phyloP scores from a whole-genome alignment of 1,140 invertebrate genomes.

The Ridgeia piscesae region DNA sequence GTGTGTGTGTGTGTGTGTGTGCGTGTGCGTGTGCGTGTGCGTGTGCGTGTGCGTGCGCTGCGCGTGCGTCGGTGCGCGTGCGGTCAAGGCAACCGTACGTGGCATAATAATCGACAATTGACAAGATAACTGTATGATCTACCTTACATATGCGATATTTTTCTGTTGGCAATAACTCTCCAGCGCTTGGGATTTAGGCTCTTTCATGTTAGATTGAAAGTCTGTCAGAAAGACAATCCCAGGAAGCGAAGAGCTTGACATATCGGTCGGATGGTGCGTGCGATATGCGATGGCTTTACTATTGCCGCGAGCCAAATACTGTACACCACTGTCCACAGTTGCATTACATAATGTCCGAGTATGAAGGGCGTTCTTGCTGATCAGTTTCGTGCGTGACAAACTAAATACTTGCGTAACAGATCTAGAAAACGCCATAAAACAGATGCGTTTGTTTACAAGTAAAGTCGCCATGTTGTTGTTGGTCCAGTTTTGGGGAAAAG shows the following conservation, averaged over 20 bases:
- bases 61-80: too few relatives aligned
- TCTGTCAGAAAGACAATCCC: slow-evolving; percentile 8
- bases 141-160: background rate
- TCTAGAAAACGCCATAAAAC: background rate
- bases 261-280: background rate
- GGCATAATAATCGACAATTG: too few relatives aligned
- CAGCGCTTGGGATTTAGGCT: background rate
- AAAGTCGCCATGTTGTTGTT: background rate
- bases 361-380: background rate
- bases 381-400: background rate
- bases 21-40: too few relatives aligned
- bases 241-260: background rate
- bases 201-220: slow-evolving; percentile 15
- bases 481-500: background rate
- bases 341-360: background rate
- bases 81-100: too few relatives aligned
- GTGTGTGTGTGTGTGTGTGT: too few relatives aligned
- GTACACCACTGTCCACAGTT: background rate
- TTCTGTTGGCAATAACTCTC: slow-evolving; percentile 15
- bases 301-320: background rate
- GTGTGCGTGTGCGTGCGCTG: too few relatives aligned
- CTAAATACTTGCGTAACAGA: background rate
- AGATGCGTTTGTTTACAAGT: background rate
- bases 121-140: background rate
- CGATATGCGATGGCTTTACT: background rate